phyloP scores from a whole-genome alignment of 2,113 vertebrate species.

The Halichoeres trimaculatus region DNA sequence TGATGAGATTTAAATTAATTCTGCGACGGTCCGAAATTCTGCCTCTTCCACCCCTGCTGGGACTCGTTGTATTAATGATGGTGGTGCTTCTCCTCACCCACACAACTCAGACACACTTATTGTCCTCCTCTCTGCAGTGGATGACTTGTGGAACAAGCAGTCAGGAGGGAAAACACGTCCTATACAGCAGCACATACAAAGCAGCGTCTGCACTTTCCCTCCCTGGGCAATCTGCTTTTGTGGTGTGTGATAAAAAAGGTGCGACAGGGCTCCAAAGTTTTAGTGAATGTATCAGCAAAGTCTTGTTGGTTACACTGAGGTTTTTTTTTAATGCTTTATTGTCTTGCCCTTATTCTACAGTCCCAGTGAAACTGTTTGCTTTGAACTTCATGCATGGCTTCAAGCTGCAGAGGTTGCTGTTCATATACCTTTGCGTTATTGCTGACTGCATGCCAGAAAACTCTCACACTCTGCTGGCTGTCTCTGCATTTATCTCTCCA shows the following conservation, averaged over 20 bases:
- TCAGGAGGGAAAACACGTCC: slow-evolving; percentile 45
- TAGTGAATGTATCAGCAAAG: slow-evolving; percentile 2
- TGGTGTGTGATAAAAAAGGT: slow-evolving; percentile 2
- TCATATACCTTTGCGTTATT: slow-evolving; percentile 31
- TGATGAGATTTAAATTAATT: slow-evolving; percentile 88
- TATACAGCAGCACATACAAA: slow-evolving; percentile 31
- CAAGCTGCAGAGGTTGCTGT: slow-evolving; percentile 46
- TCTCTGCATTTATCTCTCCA: slow-evolving; percentile 3
- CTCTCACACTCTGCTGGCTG: slow-evolving; percentile 8
- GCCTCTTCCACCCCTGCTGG: slow-evolving; percentile 69
- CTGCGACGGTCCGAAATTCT: slow-evolving; percentile 79
- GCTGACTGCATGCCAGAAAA: slow-evolving; percentile 27
- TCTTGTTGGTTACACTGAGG: slow-evolving; percentile 9
- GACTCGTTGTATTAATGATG: slow-evolving; percentile 67
- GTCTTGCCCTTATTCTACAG: slow-evolving; percentile 10
- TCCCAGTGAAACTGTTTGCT: neutral
- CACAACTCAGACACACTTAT: slow-evolving; percentile 42
- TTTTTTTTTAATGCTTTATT: neutral
- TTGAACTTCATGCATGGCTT: slow-evolving; percentile 53
- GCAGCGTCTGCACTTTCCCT: slow-evolving; percentile 11
- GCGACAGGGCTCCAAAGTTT: slow-evolving; percentile 11
- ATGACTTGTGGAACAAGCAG: slow-evolving; percentile 56
- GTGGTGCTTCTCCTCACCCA: slow-evolving; percentile 66
- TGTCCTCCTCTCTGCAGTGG: slow-evolving; percentile 60
- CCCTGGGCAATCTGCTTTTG: slow-evolving; percentile 18